Evolutionary conservation across 1,140 invertebrate species (phyloP).

Genomic region (Carcinoscorpius rotundicauda): DNA sequence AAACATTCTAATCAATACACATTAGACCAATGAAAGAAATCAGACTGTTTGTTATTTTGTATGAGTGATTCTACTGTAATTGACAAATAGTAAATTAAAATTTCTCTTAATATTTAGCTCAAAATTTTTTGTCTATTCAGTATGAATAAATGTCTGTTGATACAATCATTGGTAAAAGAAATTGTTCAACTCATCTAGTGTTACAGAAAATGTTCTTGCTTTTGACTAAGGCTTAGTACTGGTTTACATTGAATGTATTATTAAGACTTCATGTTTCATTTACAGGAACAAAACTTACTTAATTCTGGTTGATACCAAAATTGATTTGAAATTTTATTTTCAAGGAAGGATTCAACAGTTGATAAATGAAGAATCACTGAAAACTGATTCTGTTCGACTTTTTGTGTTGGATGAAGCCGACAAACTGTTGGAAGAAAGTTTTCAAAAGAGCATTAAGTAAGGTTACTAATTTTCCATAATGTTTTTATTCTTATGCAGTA

Average conservation of each 20-base stretch:
- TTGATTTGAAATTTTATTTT: slow-evolving; percentile 6
- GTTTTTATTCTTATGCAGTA: no score
- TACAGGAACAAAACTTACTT: not conserved
- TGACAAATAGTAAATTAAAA: no score
- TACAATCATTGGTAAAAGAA: no score
- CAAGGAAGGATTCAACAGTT: slow-evolving; percentile 64
- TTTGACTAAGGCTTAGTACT: not conserved
- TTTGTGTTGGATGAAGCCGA: slow-evolving; percentile 95
- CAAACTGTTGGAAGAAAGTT: slow-evolving; percentile 69
- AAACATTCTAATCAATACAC: no score
- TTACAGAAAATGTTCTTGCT: no score
- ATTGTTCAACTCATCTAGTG: no score
- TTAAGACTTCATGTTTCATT: not conserved
- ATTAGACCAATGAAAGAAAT: no score
- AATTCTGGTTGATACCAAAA: not conserved
- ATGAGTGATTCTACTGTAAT: no score
- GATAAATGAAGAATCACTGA: slow-evolving; percentile 53
- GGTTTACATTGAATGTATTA: not conserved
- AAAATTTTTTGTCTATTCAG: no score
- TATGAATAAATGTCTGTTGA: no score
- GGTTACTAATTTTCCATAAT: slow-evolving; percentile 15
- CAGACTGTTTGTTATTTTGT: no score
- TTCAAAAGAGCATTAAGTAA: slow-evolving; percentile 63
- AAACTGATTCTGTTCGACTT: slow-evolving; percentile 51
- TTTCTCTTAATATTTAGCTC: no score